Conservation (phyloP, 2,797 vertebrate genomes). For the Neomorphus geoffroyi region DNA sequence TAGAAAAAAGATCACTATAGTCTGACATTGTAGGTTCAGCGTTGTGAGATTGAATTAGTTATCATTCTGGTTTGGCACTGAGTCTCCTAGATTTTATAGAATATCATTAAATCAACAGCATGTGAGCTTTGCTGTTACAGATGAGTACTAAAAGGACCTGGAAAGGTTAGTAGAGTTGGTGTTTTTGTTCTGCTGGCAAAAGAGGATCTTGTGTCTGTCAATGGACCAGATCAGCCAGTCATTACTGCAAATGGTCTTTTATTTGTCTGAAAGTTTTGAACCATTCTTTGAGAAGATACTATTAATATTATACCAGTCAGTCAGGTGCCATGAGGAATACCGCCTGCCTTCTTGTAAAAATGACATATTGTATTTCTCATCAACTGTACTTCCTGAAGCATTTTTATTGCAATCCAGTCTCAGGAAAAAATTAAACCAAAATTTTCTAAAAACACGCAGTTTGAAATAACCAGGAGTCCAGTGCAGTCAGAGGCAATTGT, state of each 20-base stretch:
- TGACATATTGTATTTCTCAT: background rate
- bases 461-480: background rate
- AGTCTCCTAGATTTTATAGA: background rate
- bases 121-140: background rate
- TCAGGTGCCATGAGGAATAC: background rate
- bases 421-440: background rate
- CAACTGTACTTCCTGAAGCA: background rate
- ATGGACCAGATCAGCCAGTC: background rate
- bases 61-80: background rate
- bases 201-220: background rate
- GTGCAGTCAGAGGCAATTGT: background rate
- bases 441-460: background rate
- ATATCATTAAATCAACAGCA: background rate
- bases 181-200: background rate
- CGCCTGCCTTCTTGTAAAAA: background rate
- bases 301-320: background rate
- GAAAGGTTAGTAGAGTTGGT: background rate
- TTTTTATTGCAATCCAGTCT: background rate
- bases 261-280: background rate
- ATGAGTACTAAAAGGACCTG: background rate
- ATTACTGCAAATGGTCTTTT: background rate
- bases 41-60: background rate
- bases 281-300: background rate
- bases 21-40: background rate
- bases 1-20: background rate